Evolutionary conservation across 1,140 invertebrate species (phyloP), one percentile per base, ranked within the genome.

Genomic region (Bemisia tabaci): DNA sequence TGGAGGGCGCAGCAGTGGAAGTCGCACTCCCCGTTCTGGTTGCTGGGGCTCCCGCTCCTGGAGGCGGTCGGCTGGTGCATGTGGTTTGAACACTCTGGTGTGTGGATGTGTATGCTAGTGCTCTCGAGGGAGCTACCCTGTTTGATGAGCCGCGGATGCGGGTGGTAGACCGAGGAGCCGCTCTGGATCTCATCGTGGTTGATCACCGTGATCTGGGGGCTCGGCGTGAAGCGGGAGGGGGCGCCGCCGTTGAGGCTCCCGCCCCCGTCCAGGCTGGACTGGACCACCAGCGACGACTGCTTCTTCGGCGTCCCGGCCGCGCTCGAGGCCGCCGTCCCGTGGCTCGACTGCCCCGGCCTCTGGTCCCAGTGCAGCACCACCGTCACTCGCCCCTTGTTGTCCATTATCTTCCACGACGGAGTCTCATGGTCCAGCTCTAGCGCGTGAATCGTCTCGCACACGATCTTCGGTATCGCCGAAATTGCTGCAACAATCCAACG

Each of bases 391-490:
- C 91, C 90, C 81, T 93, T 90, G 84, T 93, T 93, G 84, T 95
- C 92, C 90, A 94, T 94, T 82, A 95, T 94, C 80, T 94, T 94
- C 92, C 92, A 95, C 79, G 91, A 93, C 72, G 92, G 91, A 74
- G 90, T 91, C 79, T 94, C 92, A 91, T 94, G 89, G 81, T 94
- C 91, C 74, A 95, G 80, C 78, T 94, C 91, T 81, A 95, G 81
- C 67, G 91, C 90, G 82, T 94, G 90, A 74, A 95, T 94, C 73
- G 92, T 93, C 81, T 95, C 93, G 84, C 92, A 95, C 77, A 95
- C 92, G 84, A 95, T 95, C 82, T 92, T 91, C 71, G 93, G 93
- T 72, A 95, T 95, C 72, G 92, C 91, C 76, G 90, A 91, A 82
- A 95, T 92, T 70, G 91, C 92, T 92, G 81, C n/a, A 33, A 48